Evolutionary conservation across 2,888 invertebrate species (phyloP), one percentile per base, ranked within the genome.

Genomic region (Diarsia dahlii): DNA sequence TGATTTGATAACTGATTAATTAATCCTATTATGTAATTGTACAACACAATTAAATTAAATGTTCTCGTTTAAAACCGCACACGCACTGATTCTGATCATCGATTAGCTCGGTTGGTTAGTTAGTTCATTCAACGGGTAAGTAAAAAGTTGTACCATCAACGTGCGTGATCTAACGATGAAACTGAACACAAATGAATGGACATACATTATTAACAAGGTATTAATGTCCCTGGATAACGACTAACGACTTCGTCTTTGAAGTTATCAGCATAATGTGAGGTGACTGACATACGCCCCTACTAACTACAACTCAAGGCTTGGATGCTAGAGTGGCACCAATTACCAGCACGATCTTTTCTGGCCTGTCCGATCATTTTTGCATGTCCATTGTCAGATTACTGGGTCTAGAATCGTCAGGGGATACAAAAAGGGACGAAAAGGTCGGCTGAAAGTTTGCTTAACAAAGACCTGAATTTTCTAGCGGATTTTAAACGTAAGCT

Each of bases 231-330:
- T 71, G 58, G 71, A 68, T 79, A 76, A 76, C 62, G 48, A 76
- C n/a, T 75, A 71, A 79, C 39, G 50, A 79, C 69, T 74, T 70
- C 45, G 76, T 79, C 78, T 76, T 75, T 52, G 76, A 71, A 85
- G 72, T 71, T 70, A 73, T 83, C 79, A 78, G 60, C 63, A 76
- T 68, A 74, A 78, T 65, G 71, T 68, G 78, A 81, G 84, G 81
- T 85, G 80, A 80, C 66, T 85, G 85, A 82, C 78, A 78, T 78
- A 76, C 71, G 76, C 80, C 82, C 73, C 71, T 67, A 76, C 67
- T 39, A 52, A 39, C 13, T 78, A 76, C 72, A 56, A 72, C 77
- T 79, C 66, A 60, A 58, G 28, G 28, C 48, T 54, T 65, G 54
- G 78, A 50, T 54, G 56, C 58, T 54, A 66, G 80, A 80, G 65